Percentiles rank a stretch among this genome's conserved stretches.
Evolutionary conservation across 1,140 invertebrate genomes (phyloP).

Genomic region (Conopomorpha cramerella): DNA sequence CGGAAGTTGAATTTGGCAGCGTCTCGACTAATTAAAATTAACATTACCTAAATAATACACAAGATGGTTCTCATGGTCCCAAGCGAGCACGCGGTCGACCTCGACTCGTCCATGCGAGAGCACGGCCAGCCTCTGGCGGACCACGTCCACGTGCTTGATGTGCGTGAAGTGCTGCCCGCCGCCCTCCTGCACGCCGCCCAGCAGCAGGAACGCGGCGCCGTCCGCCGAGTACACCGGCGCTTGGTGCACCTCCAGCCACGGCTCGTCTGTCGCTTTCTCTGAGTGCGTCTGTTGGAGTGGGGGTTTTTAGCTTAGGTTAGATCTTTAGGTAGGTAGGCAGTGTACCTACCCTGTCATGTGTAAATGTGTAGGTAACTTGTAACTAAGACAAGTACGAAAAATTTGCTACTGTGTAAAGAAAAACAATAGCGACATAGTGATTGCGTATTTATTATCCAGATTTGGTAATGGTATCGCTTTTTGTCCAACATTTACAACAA

Average conservation of each 20-base stretch:
- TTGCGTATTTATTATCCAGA: no score
- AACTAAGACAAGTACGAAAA: no score
- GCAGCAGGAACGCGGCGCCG: constrained; percentile 81
- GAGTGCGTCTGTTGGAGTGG: constrained; percentile 68
- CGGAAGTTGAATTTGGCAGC: no score
- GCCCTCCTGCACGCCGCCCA: constrained; percentile 82
- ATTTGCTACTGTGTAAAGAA: no score
- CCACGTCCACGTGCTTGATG: constrained; percentile 83
- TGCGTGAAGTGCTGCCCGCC: constrained; percentile 83
- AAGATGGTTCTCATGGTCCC: constrained; percentile 81
- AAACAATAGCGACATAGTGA: no score
- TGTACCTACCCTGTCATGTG: no score
- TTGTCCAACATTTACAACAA: no score
- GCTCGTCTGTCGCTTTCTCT: constrained; percentile 77
- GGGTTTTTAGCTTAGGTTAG: no score
- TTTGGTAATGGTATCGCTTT: no score
- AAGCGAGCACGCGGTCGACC: constrained; percentile 79
- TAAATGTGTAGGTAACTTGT: no score
- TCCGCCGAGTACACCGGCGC: constrained; percentile 83
- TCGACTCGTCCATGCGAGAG: constrained; percentile 87
- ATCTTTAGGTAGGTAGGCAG: no score
- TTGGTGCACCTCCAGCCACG: constrained; percentile 84
- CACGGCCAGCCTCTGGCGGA: constrained; percentile 81
- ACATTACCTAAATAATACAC: constrained; percentile 82
- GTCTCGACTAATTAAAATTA: no score